A percentile compares a stretch with the other conserved stretches of the same genome.
These are phyloP conservation scores for Argyresthia goedartella DNA, from an alignment of 2,888 invertebrate genomes.

Conservation along the genomic window DNA sequence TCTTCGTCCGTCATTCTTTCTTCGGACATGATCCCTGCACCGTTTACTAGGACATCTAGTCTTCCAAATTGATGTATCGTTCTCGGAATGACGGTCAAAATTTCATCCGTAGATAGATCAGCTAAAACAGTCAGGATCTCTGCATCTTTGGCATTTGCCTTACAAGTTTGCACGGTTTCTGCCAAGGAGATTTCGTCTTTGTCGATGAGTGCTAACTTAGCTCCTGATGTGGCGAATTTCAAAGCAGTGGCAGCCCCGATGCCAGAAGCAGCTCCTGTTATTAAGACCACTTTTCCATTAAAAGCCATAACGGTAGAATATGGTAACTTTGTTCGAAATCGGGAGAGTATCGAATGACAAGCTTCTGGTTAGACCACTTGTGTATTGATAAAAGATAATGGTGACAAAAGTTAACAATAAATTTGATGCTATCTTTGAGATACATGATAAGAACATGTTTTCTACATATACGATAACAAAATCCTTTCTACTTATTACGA, in stretches of 20 bases:
- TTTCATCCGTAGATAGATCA: neutral
- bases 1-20: neutral
- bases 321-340: neutral
- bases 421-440: neutral
- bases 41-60: conserved; percentile 3
- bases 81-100: conserved; percentile 5
- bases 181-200: neutral
- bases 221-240: neutral
- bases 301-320: neutral
- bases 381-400: neutral
- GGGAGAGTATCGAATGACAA: neutral
- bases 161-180: neutral
- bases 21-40: neutral
- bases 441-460: no score
- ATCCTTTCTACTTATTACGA: no score
- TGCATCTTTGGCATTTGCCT: neutral
- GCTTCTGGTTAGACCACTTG: no score
- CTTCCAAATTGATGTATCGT: neutral
- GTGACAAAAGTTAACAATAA: neutral
- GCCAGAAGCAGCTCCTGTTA: neutral
- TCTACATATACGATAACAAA: no score
- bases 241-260: neutral
- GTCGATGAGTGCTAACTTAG: neutral
- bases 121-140: neutral
- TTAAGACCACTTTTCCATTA: neutral